Evolutionary conservation across 2,888 invertebrate species (phyloP).

Genomic region (Ischnura elegans): DNA sequence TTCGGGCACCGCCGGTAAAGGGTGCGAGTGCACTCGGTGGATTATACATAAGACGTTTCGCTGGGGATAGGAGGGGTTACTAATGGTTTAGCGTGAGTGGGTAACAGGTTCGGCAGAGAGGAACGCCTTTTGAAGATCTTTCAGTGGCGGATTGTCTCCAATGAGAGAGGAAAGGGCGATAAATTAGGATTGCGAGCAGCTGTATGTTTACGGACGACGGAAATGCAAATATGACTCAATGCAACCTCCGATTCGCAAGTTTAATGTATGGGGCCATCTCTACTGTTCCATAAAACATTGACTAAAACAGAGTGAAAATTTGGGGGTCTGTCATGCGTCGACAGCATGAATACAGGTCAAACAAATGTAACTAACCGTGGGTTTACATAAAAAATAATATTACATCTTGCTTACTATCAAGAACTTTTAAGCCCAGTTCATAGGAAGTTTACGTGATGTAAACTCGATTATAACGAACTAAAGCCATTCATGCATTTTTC

Average conservation of each 20-base stretch:
- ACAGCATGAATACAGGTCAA: too few relatives aligned
- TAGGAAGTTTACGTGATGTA: too few relatives aligned
- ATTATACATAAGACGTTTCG: conserved; percentile 17
- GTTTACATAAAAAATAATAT: too few relatives aligned
- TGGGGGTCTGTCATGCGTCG: too few relatives aligned
- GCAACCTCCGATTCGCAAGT: not conserved
- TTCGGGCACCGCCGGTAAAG: not conserved
- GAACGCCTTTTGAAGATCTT: conserved; percentile 8
- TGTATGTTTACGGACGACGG: too few relatives aligned
- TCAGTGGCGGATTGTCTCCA: not conserved
- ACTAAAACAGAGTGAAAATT: too few relatives aligned
- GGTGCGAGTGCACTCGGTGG: not conserved
- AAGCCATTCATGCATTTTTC: too few relatives aligned
- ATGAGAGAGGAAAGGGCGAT: not conserved
- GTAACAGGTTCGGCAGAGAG: not conserved
- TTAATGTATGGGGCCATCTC: not conserved
- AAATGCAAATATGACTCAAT: not conserved
- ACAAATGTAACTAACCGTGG: too few relatives aligned
- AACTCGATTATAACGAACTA: too few relatives aligned
- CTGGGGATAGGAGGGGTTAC: too few relatives aligned
- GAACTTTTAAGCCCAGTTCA: too few relatives aligned
- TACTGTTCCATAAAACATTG: not conserved
- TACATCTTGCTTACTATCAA: too few relatives aligned
- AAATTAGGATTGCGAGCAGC: not conserved
- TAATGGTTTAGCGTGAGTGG: not conserved